phyloP scores from a whole-genome alignment of 92 coral and sea anemone species.

The Phymanthus crucifer region DNA sequence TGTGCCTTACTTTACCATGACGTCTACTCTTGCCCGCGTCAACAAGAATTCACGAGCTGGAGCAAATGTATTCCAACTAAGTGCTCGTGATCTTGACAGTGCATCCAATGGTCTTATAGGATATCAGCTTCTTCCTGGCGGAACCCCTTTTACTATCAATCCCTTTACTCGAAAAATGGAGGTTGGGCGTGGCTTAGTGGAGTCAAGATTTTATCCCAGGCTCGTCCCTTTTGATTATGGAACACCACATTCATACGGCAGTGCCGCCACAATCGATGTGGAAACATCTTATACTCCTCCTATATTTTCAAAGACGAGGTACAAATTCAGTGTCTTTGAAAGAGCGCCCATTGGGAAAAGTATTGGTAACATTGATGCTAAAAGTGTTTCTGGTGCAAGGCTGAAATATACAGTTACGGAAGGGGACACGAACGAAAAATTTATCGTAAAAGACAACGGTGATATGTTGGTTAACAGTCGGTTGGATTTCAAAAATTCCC shows the following conservation, averaged over 20 bases:
- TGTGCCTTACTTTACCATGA: slow-evolving; percentile 74
- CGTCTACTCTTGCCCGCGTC: slow-evolving; percentile 62
- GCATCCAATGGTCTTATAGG: slow-evolving; percentile 80
- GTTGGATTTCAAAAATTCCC: slow-evolving; percentile 62
- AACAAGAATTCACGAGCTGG: slow-evolving; percentile 87
- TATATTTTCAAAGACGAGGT: slow-evolving; percentile 64
- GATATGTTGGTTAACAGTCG: slow-evolving; percentile 65
- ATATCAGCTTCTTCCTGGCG: slow-evolving; percentile 47
- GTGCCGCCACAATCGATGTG: slow-evolving; percentile 58
- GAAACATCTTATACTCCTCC: slow-evolving; percentile 78
- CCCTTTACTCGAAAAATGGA: slow-evolving; percentile 68
- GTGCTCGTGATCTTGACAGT: slow-evolving; percentile 78
- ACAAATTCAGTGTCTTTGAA: slow-evolving; percentile 73
- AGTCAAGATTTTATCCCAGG: slow-evolving; percentile 55
- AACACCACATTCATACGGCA: slow-evolving; percentile 66
- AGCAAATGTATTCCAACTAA: slow-evolving; percentile 75
- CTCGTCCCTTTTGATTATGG: slow-evolving; percentile 81
- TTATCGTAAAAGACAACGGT: slow-evolving; percentile 53
- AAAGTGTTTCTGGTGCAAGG: slow-evolving; percentile 79
- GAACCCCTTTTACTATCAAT: slow-evolving; percentile 69
- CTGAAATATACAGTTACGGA: slow-evolving; percentile 53
- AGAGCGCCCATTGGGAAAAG: slow-evolving; percentile 55
- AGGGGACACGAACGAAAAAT: slow-evolving; percentile 58
- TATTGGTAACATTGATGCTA: slow-evolving; percentile 72
- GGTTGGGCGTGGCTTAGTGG: slow-evolving; percentile 51